These are phyloP conservation scores for Hymenochirus boettgeri DNA, from an alignment of 2,113 vertebrate species.

Conservation along the genomic window DNA sequence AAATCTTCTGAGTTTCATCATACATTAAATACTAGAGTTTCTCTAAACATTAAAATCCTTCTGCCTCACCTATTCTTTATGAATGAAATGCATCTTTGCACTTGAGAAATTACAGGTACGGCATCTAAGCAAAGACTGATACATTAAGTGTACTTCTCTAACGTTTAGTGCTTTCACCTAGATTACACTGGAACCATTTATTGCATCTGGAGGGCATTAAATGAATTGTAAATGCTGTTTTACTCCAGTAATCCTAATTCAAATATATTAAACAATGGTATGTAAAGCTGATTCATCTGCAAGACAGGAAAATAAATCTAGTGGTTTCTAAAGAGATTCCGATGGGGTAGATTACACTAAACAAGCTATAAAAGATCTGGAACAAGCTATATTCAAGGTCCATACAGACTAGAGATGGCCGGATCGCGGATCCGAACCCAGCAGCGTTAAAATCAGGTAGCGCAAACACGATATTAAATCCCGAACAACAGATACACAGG, in stretches of 20 bases:
- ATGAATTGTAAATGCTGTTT: slow-evolving; percentile 21
- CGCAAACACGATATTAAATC: too few species aligned
- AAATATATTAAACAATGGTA: slow-evolving; percentile 35
- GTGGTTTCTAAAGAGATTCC: not conserved
- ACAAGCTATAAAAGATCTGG: too few species aligned
- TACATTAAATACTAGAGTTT: too few species aligned
- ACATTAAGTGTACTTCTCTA: slow-evolving; percentile 25
- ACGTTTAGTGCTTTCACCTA: slow-evolving; percentile 29
- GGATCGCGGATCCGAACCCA: too few species aligned
- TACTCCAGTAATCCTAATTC: slow-evolving; percentile 30
- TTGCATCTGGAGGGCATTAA: slow-evolving; percentile 13
- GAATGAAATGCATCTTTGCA: slow-evolving; percentile 14
- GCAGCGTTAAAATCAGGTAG: too few species aligned
- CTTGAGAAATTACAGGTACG: slow-evolving; percentile 8
- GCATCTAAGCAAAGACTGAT: slow-evolving; percentile 28
- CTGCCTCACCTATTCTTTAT: too few species aligned
- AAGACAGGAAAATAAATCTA: not conserved
- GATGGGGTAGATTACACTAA: too few species aligned
- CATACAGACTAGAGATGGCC: too few species aligned
- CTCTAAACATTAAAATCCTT: too few species aligned
- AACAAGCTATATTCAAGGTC: too few species aligned
- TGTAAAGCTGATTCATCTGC: slow-evolving; percentile 3
- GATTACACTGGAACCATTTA: slow-evolving; percentile 21
- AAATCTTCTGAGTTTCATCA: too few species aligned
- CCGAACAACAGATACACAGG: too few species aligned